Percentiles rank a stretch among this genome's conserved stretches.
Conservation (phyloP, 2,113 vertebrate genomes). For the Otis tarda region DNA sequence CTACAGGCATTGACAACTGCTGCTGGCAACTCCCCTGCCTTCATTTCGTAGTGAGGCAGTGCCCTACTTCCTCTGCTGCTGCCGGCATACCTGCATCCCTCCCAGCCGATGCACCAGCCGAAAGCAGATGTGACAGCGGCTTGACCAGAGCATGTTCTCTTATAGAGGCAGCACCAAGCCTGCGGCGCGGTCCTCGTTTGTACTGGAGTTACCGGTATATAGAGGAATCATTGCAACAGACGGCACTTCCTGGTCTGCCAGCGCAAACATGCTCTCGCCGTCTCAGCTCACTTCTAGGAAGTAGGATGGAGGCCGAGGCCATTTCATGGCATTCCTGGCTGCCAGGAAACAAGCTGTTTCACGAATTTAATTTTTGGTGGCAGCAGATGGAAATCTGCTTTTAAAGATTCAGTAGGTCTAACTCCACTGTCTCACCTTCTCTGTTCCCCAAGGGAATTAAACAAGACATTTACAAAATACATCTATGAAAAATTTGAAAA, state of each 20-base stretch:
- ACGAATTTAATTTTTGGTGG: neutral
- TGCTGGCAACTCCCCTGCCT: neutral
- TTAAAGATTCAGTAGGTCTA: neutral
- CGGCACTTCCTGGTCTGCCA: neutral
- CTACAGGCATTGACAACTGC: neutral
- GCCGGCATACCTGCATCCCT: neutral
- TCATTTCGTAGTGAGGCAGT: neutral
- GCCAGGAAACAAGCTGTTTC: neutral
- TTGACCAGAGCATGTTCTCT: fast-evolving
- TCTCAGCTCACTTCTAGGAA: neutral
- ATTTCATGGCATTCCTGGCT: neutral
- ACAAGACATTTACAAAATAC: neutral
- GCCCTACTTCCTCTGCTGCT: neutral
- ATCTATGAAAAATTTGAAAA: neutral
- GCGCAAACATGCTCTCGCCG: fast-evolving
- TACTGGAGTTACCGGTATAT: neutral
- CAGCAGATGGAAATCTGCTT: neutral
- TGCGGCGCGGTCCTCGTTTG: fast-evolving
- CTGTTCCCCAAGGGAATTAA: neutral
- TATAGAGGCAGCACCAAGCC: neutral
- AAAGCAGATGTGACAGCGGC: neutral
- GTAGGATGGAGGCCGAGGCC: neutral
- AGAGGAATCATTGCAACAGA: neutral
- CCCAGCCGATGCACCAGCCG: fast-evolving
- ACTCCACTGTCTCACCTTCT: neutral